Base-by-base conservation (phyloP, 2,888 invertebrate species). In the Pachymerium ferrugineum region DNA sequence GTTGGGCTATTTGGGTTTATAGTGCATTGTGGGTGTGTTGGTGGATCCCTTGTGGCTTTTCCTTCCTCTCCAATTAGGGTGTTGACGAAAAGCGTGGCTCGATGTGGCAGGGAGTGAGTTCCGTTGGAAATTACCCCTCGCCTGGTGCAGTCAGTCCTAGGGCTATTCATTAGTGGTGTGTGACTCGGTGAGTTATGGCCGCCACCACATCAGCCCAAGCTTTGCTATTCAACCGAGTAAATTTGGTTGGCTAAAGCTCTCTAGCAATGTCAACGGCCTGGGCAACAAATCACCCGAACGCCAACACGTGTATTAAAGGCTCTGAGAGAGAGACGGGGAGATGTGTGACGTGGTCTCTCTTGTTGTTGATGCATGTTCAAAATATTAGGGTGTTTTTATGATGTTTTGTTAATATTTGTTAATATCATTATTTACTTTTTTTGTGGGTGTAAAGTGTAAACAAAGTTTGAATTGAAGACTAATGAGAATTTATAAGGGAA, bases 221-320 rank as follows among this genome's bases (percentile, higher is more conserved):
- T 54, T 54, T 54, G 47, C 47, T 54, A 54, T 54, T 54, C 47
- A 54, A 54, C 47, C 47, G 47, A 16, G 47, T 54, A 54, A 54
- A 54, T 54, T 54, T 54, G 47, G 47, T 54, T 54, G 47, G 47
- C 47, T 54, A 54, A 54, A 54, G 47, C 47, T 54, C 47, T 54
- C 47, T 54, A 16, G 47, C 47, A 54, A 54, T 54, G 47, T 54
- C 47, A 54, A 54, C 47, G 47, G 47, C 47, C 47, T 54, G 47
- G 47, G 47, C 47, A 54, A 54, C 47, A 54, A 54, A 54, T 54
- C 47, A 54, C 47, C 47, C 47, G 47, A 54, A 54, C 47, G 47
- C 47, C 47, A 54, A 54, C 47, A 54, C 47, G 47, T 54, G 47
- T 54, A 54, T 54, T 54, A 54, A 54, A 22, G 47, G 22, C 47